Evolutionary conservation across 2,888 invertebrate species (phyloP).

Genomic region (Nephrotoma guestfalica): DNA sequence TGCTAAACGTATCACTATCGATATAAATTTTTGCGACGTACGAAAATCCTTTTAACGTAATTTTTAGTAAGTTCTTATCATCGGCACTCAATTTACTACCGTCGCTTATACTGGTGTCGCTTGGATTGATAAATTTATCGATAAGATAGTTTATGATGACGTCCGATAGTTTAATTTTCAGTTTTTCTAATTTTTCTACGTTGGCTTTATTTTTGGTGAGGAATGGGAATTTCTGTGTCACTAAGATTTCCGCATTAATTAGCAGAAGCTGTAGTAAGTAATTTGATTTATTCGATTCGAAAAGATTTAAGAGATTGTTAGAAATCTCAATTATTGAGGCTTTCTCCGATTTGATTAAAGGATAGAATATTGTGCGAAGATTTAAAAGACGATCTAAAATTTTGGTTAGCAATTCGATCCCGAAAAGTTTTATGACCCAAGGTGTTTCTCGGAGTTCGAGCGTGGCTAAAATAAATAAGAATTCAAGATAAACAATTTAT

Average conservation of each 20-base stretch:
- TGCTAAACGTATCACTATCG: not conserved
- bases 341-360: not conserved
- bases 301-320: not conserved
- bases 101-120: not conserved
- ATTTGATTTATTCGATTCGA: not conserved
- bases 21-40: not conserved
- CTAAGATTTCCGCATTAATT: not conserved
- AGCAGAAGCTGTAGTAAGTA: not conserved
- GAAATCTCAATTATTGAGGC: not conserved
- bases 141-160: not conserved
- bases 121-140: not conserved
- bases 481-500: not conserved
- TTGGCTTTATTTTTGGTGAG: not conserved
- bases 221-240: not conserved
- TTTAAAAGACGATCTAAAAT: not conserved
- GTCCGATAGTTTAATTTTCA: not conserved
- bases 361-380: not conserved
- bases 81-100: not conserved
- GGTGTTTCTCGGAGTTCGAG: not conserved
- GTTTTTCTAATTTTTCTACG: not conserved
- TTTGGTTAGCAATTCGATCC: not conserved
- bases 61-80: not conserved
- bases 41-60: not conserved
- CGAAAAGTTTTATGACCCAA: not conserved
- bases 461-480: not conserved